A percentile compares a stretch with the other conserved stretches of the same genome.
Evolutionary conservation across 2,888 invertebrate species (phyloP).

Genomic region (Esperia sulphurella): DNA sequence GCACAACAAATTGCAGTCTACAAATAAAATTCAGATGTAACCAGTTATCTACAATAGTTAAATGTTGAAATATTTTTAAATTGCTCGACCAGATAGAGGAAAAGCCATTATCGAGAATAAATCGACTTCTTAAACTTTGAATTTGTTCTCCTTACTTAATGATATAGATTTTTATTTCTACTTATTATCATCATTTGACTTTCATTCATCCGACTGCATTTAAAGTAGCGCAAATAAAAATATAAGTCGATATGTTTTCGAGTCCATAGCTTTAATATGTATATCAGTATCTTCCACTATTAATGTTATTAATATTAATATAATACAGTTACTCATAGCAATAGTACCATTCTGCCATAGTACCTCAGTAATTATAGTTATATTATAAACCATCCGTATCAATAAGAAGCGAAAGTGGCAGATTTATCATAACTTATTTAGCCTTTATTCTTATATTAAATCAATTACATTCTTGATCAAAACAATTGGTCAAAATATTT

Average conservation of each 20-base stretch:
- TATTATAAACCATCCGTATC: conserved; percentile 33
- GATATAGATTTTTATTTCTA: background rate
- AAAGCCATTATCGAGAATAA: conserved; percentile 50
- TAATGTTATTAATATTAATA: conserved; percentile 46
- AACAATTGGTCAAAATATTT: conserved; percentile 2
- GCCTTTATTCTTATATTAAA: conserved; percentile 15
- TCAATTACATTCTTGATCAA: background rate
- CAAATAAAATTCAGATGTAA: conserved; percentile 20
- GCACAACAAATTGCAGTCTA: conserved; percentile 10
- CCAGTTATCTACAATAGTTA: conserved; percentile 71
- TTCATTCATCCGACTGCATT: too few relatives aligned
- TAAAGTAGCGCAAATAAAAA: conserved; percentile 1
- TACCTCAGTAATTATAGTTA: conserved; percentile 72
- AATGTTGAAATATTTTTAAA: conserved; percentile 59
- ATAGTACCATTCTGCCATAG: conserved; percentile 71
- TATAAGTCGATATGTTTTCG: conserved; percentile 63
- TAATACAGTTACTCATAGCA: conserved; percentile 51
- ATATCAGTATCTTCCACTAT: conserved; percentile 71
- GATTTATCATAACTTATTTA: conserved; percentile 27
- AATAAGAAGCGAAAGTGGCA: conserved; percentile 34
- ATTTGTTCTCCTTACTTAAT: background rate
- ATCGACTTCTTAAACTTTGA: conserved; percentile 40
- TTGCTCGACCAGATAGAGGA: conserved; percentile 59
- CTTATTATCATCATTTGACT: too few relatives aligned
- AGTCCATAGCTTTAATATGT: conserved; percentile 73